phyloP scores from a whole-genome alignment of 2,113 vertebrate species.

The Eolophus roseicapilla region DNA sequence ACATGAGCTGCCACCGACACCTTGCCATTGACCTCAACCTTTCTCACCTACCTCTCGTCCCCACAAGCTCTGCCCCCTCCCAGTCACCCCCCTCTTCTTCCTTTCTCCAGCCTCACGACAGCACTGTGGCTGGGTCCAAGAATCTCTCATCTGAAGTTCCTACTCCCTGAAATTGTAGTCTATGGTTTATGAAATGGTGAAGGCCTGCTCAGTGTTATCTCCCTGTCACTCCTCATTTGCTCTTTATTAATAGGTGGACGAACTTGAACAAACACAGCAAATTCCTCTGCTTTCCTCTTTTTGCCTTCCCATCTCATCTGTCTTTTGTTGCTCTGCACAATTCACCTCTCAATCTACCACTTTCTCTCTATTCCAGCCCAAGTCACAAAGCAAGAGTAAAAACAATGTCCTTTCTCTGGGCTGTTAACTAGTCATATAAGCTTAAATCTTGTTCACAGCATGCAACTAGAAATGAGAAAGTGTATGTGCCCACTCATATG shows the following conservation, averaged over 20 bases:
- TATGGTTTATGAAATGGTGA: neutral
- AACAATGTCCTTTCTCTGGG: rapidly evolving
- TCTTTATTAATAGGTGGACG: neutral
- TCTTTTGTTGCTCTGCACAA: neutral
- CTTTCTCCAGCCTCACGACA: neutral
- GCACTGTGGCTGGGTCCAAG: neutral
- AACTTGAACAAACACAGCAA: neutral
- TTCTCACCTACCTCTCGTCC: neutral
- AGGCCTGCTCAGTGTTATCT: conserved; percentile 31
- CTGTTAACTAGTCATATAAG: neutral
- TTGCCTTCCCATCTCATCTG: neutral
- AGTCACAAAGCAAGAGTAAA: neutral
- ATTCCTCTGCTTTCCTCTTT: neutral
- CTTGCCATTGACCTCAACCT: neutral
- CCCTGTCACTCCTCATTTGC: neutral
- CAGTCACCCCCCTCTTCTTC: neutral
- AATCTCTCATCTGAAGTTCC: conserved; percentile 21
- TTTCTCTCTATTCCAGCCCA: neutral
- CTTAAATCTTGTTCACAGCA: neutral
- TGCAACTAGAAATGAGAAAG: neutral
- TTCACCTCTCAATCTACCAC: neutral
- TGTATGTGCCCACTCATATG: neutral
- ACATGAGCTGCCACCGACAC: neutral
- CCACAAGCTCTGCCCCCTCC: neutral
- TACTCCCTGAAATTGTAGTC: conserved; percentile 1